Percentiles rank a stretch among this genome's conserved stretches.
phyloP scores from a whole-genome alignment of 2,888 invertebrate species.

The Metacarcinus magister region DNA sequence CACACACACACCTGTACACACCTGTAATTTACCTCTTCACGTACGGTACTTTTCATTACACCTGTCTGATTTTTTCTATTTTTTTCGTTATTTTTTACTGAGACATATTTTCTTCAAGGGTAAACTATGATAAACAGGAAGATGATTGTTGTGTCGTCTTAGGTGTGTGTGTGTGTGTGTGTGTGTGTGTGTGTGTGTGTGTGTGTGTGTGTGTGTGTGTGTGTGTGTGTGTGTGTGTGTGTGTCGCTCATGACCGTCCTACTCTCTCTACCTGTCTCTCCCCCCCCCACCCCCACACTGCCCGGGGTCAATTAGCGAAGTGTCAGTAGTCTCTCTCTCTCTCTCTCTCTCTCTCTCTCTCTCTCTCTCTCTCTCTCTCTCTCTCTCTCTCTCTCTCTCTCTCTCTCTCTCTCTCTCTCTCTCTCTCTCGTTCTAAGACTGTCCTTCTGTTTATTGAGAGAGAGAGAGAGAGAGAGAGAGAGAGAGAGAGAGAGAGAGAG shows the following conservation, averaged over 20 bases:
- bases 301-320: not conserved
- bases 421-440: not conserved
- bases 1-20: not conserved
- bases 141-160: no score
- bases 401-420: constrained; percentile 36
- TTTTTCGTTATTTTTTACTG: no score
- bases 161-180: not conserved
- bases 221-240: constrained; percentile 40
- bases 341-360: not conserved
- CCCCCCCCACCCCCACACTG: not conserved
- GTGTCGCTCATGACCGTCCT: not conserved
- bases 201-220: constrained; percentile 26
- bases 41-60: no score
- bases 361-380: constrained; percentile 44
- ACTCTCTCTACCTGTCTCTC: no score
- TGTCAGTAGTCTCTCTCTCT: not conserved
- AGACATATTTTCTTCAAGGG: no score
- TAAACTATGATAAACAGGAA: no score
- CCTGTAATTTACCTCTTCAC: no score
- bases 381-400: constrained; percentile 41
- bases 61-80: no score
- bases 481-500: not conserved
- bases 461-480: not conserved
- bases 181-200: constrained; percentile 26
- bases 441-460: not conserved